Percentiles rank a stretch among this genome's conserved stretches.
Conservation (phyloP, 2,113 vertebrate genomes). For the Melanerpes aurifrons region DNA sequence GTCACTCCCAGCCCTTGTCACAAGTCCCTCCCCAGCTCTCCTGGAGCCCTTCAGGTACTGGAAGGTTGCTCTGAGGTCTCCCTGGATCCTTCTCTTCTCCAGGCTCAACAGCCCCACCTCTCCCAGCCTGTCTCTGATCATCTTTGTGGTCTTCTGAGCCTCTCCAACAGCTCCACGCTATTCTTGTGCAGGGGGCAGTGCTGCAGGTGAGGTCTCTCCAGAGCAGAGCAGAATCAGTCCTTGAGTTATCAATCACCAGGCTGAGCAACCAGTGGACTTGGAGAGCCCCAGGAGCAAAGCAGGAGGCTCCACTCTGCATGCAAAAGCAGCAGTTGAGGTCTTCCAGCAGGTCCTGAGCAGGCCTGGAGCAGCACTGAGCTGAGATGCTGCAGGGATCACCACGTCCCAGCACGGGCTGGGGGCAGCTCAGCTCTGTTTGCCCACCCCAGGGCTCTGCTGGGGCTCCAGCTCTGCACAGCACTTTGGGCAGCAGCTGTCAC, state of each 20-base stretch:
- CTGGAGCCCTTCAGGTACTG: too few species aligned
- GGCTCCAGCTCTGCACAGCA: background rate
- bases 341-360: background rate
- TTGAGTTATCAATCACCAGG: background rate
- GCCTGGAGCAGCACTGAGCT: background rate
- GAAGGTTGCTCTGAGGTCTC: too few species aligned
- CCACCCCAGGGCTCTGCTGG: background rate
- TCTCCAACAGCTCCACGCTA: too few species aligned
- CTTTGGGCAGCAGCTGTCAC: slow-evolving; percentile 37
- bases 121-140: too few species aligned
- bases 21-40: too few species aligned
- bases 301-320: background rate
- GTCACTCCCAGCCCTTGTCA: too few species aligned
- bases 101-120: too few species aligned
- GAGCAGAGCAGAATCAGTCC: too few species aligned
- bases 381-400: background rate
- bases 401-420: background rate
- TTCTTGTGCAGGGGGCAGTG: too few species aligned
- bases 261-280: background rate
- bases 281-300: background rate
- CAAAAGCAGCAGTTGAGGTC: background rate
- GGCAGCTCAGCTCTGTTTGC: slow-evolving; percentile 19
- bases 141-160: too few species aligned
- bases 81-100: too few species aligned
- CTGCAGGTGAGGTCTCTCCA: too few species aligned